Evolutionary conservation across 2,113 vertebrate species (phyloP), one percentile per base, ranked within the genome.

Genomic region (Morone saxatilis): DNA sequence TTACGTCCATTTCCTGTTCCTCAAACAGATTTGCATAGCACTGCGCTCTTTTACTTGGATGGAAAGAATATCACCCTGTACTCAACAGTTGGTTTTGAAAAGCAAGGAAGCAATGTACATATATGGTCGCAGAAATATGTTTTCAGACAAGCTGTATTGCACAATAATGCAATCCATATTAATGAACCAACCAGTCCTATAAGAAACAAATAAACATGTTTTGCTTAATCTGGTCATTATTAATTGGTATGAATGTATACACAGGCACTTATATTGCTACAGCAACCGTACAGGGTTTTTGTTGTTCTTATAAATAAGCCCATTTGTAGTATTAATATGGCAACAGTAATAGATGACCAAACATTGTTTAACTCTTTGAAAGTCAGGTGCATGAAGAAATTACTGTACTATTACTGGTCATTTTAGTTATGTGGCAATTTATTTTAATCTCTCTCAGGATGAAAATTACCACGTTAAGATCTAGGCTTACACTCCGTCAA

Each of bases 1-100:
- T 17, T 6, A 38, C 40, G n/a, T n/a, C 12, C 1, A 71, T 78
- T 78, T 79, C 71, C 76, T 83, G 53, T 53, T 79, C 40, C 57
- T 75, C 20, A 22, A 48, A 48, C n/a, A 45, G 9, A 68, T 71
- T 76, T 76, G 48, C 71, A 63, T 72, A n/a, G 22, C 9, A 63
- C 16, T 16, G 45, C 16, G 19, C 54, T 73, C 25, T 78, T 40
- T 78, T 73, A 71, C 62, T 71, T 78, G 61, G 63, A 47, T 71
- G 56, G 7, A 74, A 43, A 78, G 59, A 78, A 60, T 61, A 40
- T 65, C 25, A 63, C 47, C 47, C 22, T 45, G 25, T 40, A 25
- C 13, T 40, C 6, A 8, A 57, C 41, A 71, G 36, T 54, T 9
- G 4, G 3, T 40, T 40, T 53, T 47, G 12, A 4, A 36, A 45